Evolutionary conservation across 2,113 vertebrate genomes (phyloP), one percentile per base, ranked within the genome.

Genomic region (Ancistrus triradiatus): DNA sequence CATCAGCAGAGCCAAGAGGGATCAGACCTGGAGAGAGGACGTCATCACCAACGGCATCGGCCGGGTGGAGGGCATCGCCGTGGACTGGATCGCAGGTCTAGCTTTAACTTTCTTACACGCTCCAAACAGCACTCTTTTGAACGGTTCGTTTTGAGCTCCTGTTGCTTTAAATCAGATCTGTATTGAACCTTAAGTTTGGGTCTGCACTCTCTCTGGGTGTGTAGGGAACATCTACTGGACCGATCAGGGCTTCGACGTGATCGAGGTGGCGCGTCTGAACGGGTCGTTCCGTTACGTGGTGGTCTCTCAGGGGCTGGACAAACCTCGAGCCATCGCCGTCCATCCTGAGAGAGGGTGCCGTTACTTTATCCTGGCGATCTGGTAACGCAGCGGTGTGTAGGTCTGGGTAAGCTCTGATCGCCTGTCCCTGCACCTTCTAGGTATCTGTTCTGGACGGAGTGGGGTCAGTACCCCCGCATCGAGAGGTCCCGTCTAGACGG

Each of bases 221-320:
- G 43, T 77, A 98, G 96, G 93, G 68, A 98, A 98, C 81, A 98
- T 98, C 79, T 98, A 98, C 76, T 98, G 96, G 96, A 98, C 96
- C 0, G 96, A 98, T 78, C 96, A 98, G 77, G 96, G 96, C 62
- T 98, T 98, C 0, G 96, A 98, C 0, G 96, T 98, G 53, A 98
- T 98, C 0, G 96, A 98, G 73, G 96, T 98, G 7, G 93, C 96
- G 70, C 80, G 96, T 65, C 85, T 98, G 57, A 97, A 98, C 0
- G 96, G 96, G 15, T 98, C 95, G 24, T 98, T 96, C 86, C 91
- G 95, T 58, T 98, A 97, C 0, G 96, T 98, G 69, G 95, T 98
- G 69, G 92, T 98, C 70, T 98, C 95, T 0, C 94, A 97, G 79
- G 95, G 95, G 21, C 84, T 98, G 76, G 96, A 98, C 83, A 98